Evolutionary conservation across 2,113 vertebrate species (phyloP).

Genomic region (Tetrao urogallus): DNA sequence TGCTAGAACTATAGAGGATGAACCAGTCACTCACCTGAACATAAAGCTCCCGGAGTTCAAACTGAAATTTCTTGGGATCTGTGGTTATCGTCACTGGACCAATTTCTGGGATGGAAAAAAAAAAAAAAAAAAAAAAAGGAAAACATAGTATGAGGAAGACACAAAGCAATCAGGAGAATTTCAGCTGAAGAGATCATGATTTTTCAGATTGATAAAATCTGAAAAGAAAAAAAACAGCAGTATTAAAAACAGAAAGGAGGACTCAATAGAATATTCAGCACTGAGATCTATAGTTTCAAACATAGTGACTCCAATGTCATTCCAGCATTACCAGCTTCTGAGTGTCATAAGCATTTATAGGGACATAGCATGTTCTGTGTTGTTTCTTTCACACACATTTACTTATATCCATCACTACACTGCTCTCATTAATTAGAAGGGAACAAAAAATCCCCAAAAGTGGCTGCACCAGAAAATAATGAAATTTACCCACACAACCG

Average conservation of each 20-base stretch:
- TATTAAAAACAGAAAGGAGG: not conserved
- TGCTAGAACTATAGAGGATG: not conserved
- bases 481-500: not conserved
- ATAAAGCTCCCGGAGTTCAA: slow-evolving; percentile 95
- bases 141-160: not conserved
- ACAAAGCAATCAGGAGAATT: not conserved
- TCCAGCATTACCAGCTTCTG: not conserved
- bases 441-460: not conserved
- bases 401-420: not conserved
- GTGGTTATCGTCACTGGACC: slow-evolving; percentile 98
- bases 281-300: not conserved
- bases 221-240: not conserved
- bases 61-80: slow-evolving; percentile 97
- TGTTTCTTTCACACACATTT: not conserved
- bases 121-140: not conserved
- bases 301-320: not conserved
- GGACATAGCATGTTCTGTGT: not conserved
- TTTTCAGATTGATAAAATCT: not conserved
- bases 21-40: slow-evolving; percentile 89
- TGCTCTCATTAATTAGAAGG: not conserved
- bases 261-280: not conserved
- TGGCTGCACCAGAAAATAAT: not conserved
- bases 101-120: slow-evolving; percentile 85
- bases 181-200: not conserved
- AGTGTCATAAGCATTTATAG: not conserved